These are phyloP conservation scores for Zele albiditarsus DNA, from an alignment of 2,888 invertebrate species.

Conservation along the genomic window DNA sequence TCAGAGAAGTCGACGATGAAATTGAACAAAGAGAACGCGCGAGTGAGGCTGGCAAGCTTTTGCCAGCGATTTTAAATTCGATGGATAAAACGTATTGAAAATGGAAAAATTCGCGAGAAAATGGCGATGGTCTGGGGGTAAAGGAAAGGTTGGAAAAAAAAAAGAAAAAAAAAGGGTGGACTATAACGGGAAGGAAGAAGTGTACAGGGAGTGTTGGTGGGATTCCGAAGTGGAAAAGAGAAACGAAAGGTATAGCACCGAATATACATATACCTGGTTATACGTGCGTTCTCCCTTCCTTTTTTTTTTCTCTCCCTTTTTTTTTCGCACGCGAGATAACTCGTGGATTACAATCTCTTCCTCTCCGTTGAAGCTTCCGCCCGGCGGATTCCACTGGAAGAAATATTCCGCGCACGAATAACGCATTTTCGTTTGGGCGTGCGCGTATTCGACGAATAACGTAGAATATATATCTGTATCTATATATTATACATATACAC, in stretches of 20 bases:
- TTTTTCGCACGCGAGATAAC: conserved; percentile 41
- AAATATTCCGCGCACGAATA: conserved; percentile 45
- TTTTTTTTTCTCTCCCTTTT: conserved; percentile 18
- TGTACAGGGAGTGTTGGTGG: not conserved
- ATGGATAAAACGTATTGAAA: conserved; percentile 33
- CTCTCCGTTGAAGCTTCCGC: conserved; percentile 44
- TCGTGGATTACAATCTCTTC: conserved; percentile 47
- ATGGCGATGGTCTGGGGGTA: not conserved
- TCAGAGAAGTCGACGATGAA: conserved; percentile 20
- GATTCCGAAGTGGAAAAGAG: not conserved
- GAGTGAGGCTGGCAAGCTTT: conserved; percentile 12
- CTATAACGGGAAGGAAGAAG: not conserved
- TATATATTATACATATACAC: conserved; percentile 10
- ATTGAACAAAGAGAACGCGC: conserved; percentile 23
- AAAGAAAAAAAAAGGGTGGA: not conserved
- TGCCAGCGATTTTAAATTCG: conserved; percentile 31
- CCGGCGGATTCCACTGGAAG: conserved; percentile 38
- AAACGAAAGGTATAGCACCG: conserved; percentile 10
- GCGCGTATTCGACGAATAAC: conserved; percentile 20
- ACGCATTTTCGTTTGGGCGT: conserved; percentile 41
- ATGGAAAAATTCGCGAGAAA: conserved; percentile 17
- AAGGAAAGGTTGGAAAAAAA: not conserved
- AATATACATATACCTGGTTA: conserved; percentile 16
- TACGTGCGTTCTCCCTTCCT: not conserved
- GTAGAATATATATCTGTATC: conserved; percentile 29